Percentiles rank a stretch among this genome's conserved stretches.
Evolutionary conservation across 2,888 invertebrate genomes (phyloP).

Genomic region (Eupithecia subfuscata): DNA sequence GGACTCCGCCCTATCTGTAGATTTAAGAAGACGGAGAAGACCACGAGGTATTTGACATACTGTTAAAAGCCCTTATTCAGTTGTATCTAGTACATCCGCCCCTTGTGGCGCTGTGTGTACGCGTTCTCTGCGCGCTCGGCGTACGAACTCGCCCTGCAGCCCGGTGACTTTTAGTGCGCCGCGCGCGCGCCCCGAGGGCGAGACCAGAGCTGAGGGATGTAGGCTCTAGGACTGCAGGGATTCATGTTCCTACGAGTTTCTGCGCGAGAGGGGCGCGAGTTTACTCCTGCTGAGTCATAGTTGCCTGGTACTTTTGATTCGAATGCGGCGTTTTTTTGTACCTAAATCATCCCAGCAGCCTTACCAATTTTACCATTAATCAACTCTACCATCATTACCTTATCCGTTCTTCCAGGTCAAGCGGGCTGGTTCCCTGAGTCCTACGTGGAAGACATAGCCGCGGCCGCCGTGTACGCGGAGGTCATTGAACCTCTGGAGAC

Average conservation of each 20-base stretch:
- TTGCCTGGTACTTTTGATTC: not conserved
- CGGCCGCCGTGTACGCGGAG: constrained; percentile 61
- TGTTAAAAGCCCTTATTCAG: no score
- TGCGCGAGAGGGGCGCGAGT: no score
- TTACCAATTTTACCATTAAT: no score
- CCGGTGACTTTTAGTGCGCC: constrained; percentile 95
- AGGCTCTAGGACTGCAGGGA: not conserved
- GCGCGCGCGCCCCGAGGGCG: constrained; percentile 92
- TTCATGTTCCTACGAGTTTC: no score
- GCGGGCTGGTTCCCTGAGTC: constrained; percentile 99
- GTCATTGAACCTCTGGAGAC: constrained; percentile 70
- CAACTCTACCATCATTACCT: no score
- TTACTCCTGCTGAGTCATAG: not conserved
- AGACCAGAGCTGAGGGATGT: constrained; percentile 86
- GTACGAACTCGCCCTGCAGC: constrained; percentile 96
- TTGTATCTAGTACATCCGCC: no score
- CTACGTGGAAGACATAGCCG: constrained; percentile 91
- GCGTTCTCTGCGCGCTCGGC: constrained; percentile 96
- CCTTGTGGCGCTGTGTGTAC: constrained; percentile 94
- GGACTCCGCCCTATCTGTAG: no score
- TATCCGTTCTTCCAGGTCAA: not conserved
- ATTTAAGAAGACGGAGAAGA: no score
- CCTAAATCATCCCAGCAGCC: no score
- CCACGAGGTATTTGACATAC: no score
- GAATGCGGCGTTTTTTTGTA: no score